Percentiles rank a stretch among this genome's conserved stretches.
These are phyloP conservation scores for Poecilia wingei DNA, from an alignment of 2,797 vertebrate genomes.

Conservation along the genomic window DNA sequence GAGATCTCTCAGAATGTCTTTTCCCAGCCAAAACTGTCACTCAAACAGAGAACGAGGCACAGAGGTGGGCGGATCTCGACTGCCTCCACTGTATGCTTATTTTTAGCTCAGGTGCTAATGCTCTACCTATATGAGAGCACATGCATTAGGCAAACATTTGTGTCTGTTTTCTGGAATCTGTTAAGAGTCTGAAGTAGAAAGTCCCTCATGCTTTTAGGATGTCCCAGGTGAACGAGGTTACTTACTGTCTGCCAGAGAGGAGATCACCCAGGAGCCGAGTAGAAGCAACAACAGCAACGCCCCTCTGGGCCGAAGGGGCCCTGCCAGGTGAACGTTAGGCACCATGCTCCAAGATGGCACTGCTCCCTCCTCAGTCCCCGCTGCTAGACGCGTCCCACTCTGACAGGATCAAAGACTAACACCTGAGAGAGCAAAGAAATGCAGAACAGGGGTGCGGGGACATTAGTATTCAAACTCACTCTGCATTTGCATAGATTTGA, in stretches of 20 bases:
- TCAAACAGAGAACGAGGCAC: constrained; percentile 54
- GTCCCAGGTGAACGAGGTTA: constrained; percentile 46
- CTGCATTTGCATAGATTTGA: constrained; percentile 75
- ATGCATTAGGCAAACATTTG: constrained; percentile 27
- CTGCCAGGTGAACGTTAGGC: constrained; percentile 84
- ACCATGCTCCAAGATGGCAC: constrained; percentile 90
- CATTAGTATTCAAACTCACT: constrained; percentile 67
- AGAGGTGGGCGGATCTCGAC: constrained; percentile 31
- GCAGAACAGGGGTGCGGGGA: constrained; percentile 51
- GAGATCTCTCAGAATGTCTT: constrained; percentile 56
- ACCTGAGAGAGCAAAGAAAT: constrained; percentile 76
- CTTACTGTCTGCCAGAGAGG: constrained; percentile 89
- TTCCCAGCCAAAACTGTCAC: constrained; percentile 48
- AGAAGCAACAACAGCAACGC: constrained; percentile 82
- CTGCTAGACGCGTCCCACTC: constrained; percentile 77
- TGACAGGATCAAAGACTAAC: constrained; percentile 84
- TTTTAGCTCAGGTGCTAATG: constrained; percentile 38
- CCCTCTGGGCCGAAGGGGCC: constrained; percentile 77
- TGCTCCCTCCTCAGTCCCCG: constrained; percentile 82
- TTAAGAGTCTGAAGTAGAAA: constrained; percentile 25
- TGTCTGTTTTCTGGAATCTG: constrained; percentile 34
- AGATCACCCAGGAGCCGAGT: constrained; percentile 83
- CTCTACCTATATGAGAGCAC: constrained; percentile 11
- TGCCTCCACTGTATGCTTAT: constrained; percentile 25
- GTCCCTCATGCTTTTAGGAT: constrained; percentile 11